Conservation (phyloP, 2,113 vertebrate species). For the Macrotus californicus region DNA sequence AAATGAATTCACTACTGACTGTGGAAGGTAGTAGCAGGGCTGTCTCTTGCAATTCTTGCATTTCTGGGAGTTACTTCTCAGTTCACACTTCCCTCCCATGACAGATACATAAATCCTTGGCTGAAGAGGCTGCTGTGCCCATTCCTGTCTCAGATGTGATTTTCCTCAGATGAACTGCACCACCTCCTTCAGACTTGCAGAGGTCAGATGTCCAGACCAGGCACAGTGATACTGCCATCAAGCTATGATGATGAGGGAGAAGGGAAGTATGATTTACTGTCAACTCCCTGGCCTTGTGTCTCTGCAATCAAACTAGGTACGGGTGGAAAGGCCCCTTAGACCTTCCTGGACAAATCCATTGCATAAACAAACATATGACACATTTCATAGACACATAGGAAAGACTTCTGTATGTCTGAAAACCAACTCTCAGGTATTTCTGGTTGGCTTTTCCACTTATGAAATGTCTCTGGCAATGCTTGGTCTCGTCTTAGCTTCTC, state of each 20-base stretch:
- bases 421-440: slow-evolving; percentile 21
- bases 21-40: slow-evolving; percentile 48
- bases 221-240: not conserved
- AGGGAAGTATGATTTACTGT: slow-evolving; percentile 15
- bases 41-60: slow-evolving; percentile 62
- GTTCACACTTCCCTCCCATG: slow-evolving; percentile 67
- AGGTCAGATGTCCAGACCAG: slow-evolving; percentile 42
- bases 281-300: not conserved
- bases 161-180: slow-evolving; percentile 58
- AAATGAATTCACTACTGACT: slow-evolving; percentile 41
- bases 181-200: slow-evolving; percentile 39
- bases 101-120: slow-evolving; percentile 68
- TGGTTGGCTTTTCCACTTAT: slow-evolving; percentile 3
- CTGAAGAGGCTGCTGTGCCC: slow-evolving; percentile 61
- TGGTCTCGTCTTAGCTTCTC: slow-evolving; percentile 31
- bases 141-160: slow-evolving; percentile 69
- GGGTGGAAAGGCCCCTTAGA: not conserved
- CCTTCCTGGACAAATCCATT: slow-evolving; percentile 13
- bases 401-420: not conserved
- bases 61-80: slow-evolving; percentile 74
- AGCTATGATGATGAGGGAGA: not conserved
- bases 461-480: slow-evolving; percentile 18
- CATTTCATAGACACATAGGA: slow-evolving; percentile 20
- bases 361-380: not conserved
- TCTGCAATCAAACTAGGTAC: slow-evolving; percentile 26